phyloP scores from a whole-genome alignment of 1,140 invertebrate genomes.

The Myzus persicae region DNA sequence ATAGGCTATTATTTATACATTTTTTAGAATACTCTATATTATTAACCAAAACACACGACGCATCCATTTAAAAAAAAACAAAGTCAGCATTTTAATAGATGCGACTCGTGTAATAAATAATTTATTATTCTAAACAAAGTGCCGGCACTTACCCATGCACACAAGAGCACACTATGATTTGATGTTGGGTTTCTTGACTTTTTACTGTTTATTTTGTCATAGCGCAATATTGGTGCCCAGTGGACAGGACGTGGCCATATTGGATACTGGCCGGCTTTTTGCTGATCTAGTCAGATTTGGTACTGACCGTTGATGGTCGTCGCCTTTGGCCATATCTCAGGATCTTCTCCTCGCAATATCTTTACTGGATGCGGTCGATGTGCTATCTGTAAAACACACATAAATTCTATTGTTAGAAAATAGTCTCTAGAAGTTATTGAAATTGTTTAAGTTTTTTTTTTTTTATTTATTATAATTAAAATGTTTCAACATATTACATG shows the following conservation, averaged over 20 bases:
- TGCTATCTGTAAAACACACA: constrained; percentile 18
- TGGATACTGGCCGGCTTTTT: constrained; percentile 32
- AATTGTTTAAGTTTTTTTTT: not conserved
- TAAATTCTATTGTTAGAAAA: not conserved
- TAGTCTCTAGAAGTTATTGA: not conserved
- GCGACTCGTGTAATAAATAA: constrained; percentile 29
- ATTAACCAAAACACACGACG: constrained; percentile 9
- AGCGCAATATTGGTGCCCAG: constrained; percentile 48
- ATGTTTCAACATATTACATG: too few species aligned
- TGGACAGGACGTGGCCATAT: constrained; percentile 42
- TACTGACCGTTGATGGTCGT: constrained; percentile 46
- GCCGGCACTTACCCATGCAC: constrained; percentile 49
- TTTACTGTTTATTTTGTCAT: constrained; percentile 25
- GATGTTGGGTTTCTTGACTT: not conserved
- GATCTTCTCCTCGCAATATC: constrained; percentile 49
- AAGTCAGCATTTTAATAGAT: not conserved
- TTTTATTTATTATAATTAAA: too few species aligned
- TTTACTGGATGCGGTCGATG: constrained; percentile 31
- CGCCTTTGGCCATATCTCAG: constrained; percentile 54
- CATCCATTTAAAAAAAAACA: constrained; percentile 17
- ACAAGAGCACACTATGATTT: constrained; percentile 26
- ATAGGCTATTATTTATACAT: constrained; percentile 53
- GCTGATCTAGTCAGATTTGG: constrained; percentile 38
- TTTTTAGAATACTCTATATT: constrained; percentile 54
- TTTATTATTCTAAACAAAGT: constrained; percentile 55